Percentiles rank a stretch among this genome's conserved stretches.
Conservation (phyloP, 2,797 vertebrate genomes). For the Phataginus tetradactyla region DNA sequence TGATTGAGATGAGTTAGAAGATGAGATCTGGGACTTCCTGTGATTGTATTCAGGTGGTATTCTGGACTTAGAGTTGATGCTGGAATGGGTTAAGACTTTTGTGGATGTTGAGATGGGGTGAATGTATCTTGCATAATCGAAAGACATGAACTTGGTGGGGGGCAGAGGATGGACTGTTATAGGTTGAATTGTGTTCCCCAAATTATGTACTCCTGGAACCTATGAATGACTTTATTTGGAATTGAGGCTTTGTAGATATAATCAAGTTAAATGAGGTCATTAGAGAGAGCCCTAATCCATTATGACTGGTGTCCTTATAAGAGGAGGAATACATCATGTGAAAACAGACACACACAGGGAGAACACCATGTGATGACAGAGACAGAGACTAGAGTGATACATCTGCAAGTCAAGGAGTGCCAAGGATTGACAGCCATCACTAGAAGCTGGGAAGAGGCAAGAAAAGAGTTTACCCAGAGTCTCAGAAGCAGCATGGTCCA, state of each 20-base stretch:
- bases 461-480: not conserved
- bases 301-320: not conserved
- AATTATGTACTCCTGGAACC: not conserved
- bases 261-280: not conserved
- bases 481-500: not conserved
- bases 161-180: not conserved
- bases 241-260: not conserved
- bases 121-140: not conserved
- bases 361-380: not conserved
- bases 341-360: not conserved
- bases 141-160: not conserved
- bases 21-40: not conserved
- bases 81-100: not conserved
- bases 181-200: not conserved
- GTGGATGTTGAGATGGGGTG: not conserved
- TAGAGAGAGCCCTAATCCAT: not conserved
- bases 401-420: not conserved
- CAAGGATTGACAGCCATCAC: not conserved
- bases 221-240: not conserved
- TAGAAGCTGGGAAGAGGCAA: not conserved
- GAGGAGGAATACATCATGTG: not conserved
- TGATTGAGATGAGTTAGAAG: not conserved
- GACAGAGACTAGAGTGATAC: not conserved
- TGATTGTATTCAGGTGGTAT: not conserved
- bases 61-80: not conserved